phyloP scores from a whole-genome alignment of 2,113 vertebrate species.

The Ovis canadensis region DNA sequence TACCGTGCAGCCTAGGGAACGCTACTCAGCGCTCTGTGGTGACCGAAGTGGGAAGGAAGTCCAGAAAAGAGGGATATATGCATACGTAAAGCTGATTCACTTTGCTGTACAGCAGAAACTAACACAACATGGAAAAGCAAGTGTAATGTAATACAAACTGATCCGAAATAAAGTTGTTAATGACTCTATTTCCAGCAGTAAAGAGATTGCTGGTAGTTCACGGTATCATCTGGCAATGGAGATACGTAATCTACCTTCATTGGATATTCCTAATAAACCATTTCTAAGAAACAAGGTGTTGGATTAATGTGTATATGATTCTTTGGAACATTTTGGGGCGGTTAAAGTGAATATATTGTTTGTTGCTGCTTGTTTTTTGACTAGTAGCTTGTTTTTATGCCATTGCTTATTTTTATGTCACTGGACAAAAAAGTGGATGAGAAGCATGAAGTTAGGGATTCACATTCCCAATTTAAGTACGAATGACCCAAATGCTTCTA shows the following conservation, averaged over 20 bases:
- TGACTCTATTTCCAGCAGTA: not conserved
- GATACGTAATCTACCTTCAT: not conserved
- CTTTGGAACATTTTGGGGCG: not conserved
- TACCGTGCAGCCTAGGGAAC: accelerated
- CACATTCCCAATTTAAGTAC: not conserved
- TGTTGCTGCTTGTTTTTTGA: not conserved
- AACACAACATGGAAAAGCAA: not conserved
- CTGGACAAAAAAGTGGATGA: not conserved
- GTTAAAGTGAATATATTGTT: not conserved
- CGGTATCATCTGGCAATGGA: not conserved
- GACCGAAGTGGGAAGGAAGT: not conserved
- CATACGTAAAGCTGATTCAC: not conserved
- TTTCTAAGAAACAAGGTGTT: not conserved
- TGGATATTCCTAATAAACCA: not conserved
- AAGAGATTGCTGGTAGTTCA: not conserved
- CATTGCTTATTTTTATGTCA: not conserved
- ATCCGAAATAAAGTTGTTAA: not conserved
- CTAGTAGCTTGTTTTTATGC: no score
- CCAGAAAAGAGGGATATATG: not conserved
- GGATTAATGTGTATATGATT: not conserved
- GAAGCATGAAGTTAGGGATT: not conserved
- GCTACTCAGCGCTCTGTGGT: accelerated
- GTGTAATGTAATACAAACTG: not conserved
- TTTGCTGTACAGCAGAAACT: not conserved
- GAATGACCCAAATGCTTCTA: not conserved